phyloP scores from a whole-genome alignment of 2,888 invertebrate species.

The Aradus depressus region DNA sequence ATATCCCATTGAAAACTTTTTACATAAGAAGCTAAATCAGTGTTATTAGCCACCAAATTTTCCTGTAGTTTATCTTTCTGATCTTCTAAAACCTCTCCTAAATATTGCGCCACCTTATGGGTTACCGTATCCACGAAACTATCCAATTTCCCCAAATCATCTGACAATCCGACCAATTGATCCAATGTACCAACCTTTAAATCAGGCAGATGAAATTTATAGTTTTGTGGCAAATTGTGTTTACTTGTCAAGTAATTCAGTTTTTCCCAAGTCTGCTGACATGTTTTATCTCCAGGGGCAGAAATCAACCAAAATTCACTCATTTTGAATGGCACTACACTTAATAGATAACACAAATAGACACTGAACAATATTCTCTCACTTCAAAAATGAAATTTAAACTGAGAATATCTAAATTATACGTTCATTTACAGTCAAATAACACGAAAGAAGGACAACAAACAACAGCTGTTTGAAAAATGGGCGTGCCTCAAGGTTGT shows the following conservation, averaged over 20 bases:
- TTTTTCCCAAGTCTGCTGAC: conserved; percentile 94
- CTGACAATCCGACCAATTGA: conserved; percentile 94
- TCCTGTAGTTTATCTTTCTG: conserved; percentile 93
- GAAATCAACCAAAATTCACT: conserved; percentile 98
- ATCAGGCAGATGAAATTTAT: conserved; percentile 97
- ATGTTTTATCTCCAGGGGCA: conserved; percentile 97
- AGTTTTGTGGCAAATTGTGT: conserved; percentile 80
- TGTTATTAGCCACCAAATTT: conserved; percentile 92
- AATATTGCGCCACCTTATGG: conserved; percentile 89
- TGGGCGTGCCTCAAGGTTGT: no score
- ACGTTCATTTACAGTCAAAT: no score
- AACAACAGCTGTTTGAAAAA: no score
- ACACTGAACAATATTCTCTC: no score
- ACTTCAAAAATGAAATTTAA: no score
- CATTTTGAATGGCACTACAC: no score
- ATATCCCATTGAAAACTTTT: conserved; percentile 99
- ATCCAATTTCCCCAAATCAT: conserved; percentile 95
- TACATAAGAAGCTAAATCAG: conserved; percentile 88
- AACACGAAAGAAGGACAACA: no score
- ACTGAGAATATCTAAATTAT: no score
- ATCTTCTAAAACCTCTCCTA: conserved; percentile 95
- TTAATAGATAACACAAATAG: no score
- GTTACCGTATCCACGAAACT: conserved; percentile 87
- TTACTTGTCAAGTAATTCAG: conserved; percentile 83
- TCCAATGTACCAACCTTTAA: conserved; percentile 98